A percentile compares a stretch with the other conserved stretches of the same genome.
These are phyloP conservation scores for Oreocharis arfaki DNA, from an alignment of 2,113 vertebrate species.

Conservation along the genomic window DNA sequence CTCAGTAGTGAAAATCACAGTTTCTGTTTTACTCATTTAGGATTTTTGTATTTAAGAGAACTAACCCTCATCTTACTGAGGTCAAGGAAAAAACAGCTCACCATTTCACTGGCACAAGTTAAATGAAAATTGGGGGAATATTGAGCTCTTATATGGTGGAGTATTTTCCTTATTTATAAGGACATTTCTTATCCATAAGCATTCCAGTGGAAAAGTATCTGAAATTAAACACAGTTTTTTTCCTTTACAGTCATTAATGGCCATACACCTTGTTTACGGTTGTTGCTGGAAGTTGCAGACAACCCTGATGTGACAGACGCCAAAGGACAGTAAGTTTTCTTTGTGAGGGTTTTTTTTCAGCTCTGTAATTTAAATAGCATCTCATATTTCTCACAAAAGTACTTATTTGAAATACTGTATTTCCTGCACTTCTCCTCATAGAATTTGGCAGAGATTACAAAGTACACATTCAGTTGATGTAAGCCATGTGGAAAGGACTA, in stretches of 20 bases:
- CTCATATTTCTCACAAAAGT: neutral
- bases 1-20: neutral
- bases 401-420: neutral
- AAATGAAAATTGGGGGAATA: neutral
- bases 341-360: neutral
- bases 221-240: neutral
- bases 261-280: constrained; percentile 88
- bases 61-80: neutral
- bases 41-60: neutral
- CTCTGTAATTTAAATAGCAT: neutral
- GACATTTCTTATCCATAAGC: neutral
- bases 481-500: neutral
- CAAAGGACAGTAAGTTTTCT: constrained; percentile 92
- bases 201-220: neutral
- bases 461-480: neutral
- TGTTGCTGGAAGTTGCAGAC: constrained; percentile 89
- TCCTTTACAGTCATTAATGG: constrained; percentile 88
- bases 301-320: constrained; percentile 82
- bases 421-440: neutral
- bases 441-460: constrained; percentile 5
- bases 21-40: neutral
- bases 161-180: neutral
- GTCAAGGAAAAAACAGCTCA: neutral
- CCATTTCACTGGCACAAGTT: neutral
- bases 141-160: neutral